A percentile compares a stretch with the other conserved stretches of the same genome.
Evolutionary conservation across 2,888 invertebrate species (phyloP).

Genomic region (Odontocolon sp.): DNA sequence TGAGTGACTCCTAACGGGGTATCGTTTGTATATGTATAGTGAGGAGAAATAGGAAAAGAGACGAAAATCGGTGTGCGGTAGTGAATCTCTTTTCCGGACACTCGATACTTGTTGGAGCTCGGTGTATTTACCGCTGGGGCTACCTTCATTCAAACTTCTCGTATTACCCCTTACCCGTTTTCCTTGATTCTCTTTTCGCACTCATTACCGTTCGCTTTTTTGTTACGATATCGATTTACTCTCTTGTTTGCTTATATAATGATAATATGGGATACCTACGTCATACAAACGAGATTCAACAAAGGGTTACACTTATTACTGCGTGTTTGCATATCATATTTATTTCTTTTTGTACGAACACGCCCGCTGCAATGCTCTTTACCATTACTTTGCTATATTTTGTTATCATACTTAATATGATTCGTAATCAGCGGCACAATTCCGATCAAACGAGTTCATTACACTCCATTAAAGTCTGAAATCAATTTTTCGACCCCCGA

Average conservation of each 20-base stretch:
- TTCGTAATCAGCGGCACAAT: no score
- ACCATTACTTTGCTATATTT: no score
- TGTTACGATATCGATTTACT: conserved; percentile 19
- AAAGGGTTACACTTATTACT: no score
- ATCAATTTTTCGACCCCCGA: no score
- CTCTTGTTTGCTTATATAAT: neutral
- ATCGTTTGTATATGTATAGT: neutral
- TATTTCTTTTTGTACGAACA: no score
- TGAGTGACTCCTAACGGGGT: conserved; percentile 11
- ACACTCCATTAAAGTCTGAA: no score
- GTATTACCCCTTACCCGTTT: conserved; percentile 24
- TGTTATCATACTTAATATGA: no score
- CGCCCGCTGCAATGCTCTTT: no score
- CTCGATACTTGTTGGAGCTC: conserved; percentile 17
- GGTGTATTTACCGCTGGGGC: neutral
- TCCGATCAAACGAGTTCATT: no score
- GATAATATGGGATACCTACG: no score
- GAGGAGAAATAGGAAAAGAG: neutral
- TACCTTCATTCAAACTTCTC: conserved; percentile 24
- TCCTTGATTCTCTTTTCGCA: conserved; percentile 3
- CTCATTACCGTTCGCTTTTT: conserved; percentile 29
- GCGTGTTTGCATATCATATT: no score
- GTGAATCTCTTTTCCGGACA: conserved; percentile 18
- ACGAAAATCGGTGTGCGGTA: neutral
- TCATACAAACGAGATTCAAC: no score